Evolutionary conservation across 2,888 invertebrate species (phyloP).

Genomic region (Dugesia japonica): DNA sequence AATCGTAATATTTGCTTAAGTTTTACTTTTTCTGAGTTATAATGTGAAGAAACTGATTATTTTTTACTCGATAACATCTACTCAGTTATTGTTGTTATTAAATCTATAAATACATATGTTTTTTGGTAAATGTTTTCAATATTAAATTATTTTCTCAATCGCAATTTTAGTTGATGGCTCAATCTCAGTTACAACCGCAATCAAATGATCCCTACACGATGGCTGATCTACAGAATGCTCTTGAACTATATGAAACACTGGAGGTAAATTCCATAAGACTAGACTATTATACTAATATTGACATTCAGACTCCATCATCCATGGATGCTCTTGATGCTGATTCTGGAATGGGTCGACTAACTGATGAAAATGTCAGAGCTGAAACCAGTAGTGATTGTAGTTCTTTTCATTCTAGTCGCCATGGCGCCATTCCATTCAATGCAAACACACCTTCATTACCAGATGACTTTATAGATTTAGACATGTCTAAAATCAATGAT

Average conservation of each 20-base stretch:
- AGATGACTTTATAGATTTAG: conserved; percentile 14
- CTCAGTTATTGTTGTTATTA: no score
- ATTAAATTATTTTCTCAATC: no score
- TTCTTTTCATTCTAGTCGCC: not conserved
- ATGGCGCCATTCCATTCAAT: not conserved
- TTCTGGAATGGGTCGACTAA: not conserved
- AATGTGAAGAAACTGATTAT: no score
- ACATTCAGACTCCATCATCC: not conserved
- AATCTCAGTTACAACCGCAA: not conserved
- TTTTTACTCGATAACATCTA: no score
- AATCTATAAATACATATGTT: no score
- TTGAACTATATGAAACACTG: not conserved
- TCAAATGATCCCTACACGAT: not conserved
- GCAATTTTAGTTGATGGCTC: not conserved
- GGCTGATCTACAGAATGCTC: not conserved
- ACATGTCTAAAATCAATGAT: not conserved
- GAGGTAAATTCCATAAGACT: not conserved
- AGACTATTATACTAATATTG: no score
- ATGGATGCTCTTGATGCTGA: not conserved
- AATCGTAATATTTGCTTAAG: no score
- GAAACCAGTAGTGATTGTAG: conserved; percentile 8
- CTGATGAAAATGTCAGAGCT: conserved; percentile 8
- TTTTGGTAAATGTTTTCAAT: no score
- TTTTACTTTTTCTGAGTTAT: no score
- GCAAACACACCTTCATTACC: not conserved